Evolutionary conservation across 2,888 invertebrate genomes (phyloP).

Genomic region (Amblyteles armatorius): DNA sequence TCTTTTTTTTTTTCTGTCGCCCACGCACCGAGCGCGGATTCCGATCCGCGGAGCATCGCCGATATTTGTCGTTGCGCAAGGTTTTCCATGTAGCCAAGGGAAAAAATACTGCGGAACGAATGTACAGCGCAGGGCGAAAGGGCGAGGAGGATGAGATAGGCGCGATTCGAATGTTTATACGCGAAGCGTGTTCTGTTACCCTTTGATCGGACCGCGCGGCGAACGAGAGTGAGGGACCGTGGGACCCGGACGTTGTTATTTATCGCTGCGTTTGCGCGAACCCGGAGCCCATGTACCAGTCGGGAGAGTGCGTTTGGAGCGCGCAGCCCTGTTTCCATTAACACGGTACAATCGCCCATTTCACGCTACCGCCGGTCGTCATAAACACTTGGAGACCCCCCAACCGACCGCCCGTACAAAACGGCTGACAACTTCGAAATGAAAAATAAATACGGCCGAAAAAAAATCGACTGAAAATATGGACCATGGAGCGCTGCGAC

Average conservation of each 20-base stretch:
- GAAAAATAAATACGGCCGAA: not conserved
- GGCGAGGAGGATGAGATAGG: not conserved
- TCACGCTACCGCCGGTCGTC: conserved; percentile 6
- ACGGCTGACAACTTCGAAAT: conserved; percentile 1
- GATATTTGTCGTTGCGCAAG: conserved; percentile 30
- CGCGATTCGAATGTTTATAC: conserved; percentile 43
- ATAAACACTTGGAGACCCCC: conserved; percentile 20
- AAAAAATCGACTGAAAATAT: not conserved
- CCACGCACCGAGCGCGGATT: not conserved
- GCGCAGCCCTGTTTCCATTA: conserved; percentile 42
- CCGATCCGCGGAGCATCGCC: not conserved
- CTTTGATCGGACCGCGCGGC: conserved; percentile 34
- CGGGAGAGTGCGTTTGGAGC: not conserved
- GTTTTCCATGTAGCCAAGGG: conserved; percentile 15
- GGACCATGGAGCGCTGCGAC: not conserved
- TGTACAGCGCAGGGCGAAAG: not conserved
- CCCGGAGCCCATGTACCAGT: conserved; percentile 15
- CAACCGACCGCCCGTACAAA: not conserved
- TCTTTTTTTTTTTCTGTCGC: not conserved
- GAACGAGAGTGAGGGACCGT: not conserved
- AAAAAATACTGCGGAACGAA: conserved; percentile 26
- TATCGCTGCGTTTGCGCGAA: conserved; percentile 36
- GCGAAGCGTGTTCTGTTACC: conserved; percentile 39
- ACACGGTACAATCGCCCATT: conserved; percentile 39
- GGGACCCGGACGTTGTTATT: conserved; percentile 45